Percentiles rank a stretch among this genome's conserved stretches.
These are phyloP conservation scores for Ataeniobius toweri DNA, from an alignment of 2,797 vertebrate species.

Conservation along the genomic window DNA sequence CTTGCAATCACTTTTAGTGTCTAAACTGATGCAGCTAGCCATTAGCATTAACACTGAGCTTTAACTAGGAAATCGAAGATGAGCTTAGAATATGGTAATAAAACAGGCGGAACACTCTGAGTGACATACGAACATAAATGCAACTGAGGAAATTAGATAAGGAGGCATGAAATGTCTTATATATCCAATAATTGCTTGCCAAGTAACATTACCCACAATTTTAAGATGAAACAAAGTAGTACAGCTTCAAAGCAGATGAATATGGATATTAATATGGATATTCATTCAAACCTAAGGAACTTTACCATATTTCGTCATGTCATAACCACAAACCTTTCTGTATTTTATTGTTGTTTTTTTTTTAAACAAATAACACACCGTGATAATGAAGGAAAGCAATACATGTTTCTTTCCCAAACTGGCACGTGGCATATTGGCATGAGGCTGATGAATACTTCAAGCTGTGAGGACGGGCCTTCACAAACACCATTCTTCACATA, in stretches of 20 bases:
- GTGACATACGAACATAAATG: slow-evolving; percentile 9
- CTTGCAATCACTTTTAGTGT: slow-evolving; percentile 68
- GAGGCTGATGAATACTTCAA: too few relatives aligned
- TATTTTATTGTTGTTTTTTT: too few relatives aligned
- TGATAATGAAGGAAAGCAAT: too few relatives aligned
- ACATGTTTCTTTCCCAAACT: too few relatives aligned
- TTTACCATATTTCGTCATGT: too few relatives aligned
- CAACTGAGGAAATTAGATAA: slow-evolving; percentile 9
- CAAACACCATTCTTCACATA: too few relatives aligned
- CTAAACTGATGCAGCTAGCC: slow-evolving; percentile 48
- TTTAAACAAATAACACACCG: too few relatives aligned
- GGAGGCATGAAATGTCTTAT: slow-evolving; percentile 32
- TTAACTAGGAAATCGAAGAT: slow-evolving; percentile 45
- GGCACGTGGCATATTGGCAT: too few relatives aligned
- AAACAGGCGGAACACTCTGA: slow-evolving; percentile 9
- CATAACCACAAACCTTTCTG: too few relatives aligned
- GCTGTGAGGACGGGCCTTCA: too few relatives aligned
- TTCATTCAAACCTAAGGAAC: too few relatives aligned
- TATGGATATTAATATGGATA: neutral
- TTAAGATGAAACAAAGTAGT: neutral
- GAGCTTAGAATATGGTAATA: slow-evolving; percentile 25
- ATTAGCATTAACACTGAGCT: slow-evolving; percentile 64
- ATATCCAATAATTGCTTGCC: slow-evolving; percentile 36
- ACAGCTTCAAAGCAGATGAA: slow-evolving; percentile 61
- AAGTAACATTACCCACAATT: slow-evolving; percentile 1